Base-by-base conservation (phyloP, 1,140 invertebrate species). In the Ladona fulva region DNA sequence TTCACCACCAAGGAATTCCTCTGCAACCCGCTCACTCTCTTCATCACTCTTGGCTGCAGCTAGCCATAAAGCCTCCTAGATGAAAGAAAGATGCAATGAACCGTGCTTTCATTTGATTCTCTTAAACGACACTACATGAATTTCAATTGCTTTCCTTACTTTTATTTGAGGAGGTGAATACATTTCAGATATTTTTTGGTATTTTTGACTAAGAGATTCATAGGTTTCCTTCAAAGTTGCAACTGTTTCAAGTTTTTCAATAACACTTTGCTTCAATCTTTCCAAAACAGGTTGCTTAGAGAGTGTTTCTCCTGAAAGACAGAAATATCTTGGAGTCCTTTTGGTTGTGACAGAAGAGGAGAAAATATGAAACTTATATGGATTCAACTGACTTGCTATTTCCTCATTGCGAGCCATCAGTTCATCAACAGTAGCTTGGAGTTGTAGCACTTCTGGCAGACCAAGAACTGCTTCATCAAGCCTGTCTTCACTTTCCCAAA, bases 91-190 rank as follows among this genome's bases (percentile, higher is more conserved):
- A 66, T 22, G 5, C 52, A 3, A 66, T 66, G 1, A 16, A 12
- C 52, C 14, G 5, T 6, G 14, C n/a, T 66, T 6, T 22, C 5
- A 66, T 66, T 19, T 66, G 16, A 66, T 12, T 3, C 52, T 19
- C 52, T 6, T 1, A 22, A 37, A 74, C 77, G 25, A 52, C 83
- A 19, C 82, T 79, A 25, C 82, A 84, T 25, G 84, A 77, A 16
- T 52, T 52, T 52, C 5, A 22, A 22, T 6, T 3, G 12, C 14
- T 6, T 66, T 1, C 29, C 86, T 88, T 82, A 93, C 91, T 81
- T 91, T 88, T 79, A 94, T 93, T 80, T 91, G 88, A 80, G 91
- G 88, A 0, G 93, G 92, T 16, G 90, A 88, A 82, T 92, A 94
- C 80, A 89, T 89, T 78, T 92, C 90, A 0, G 91, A 90, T 74